Evolutionary conservation across 2,888 invertebrate species (phyloP).

Genomic region (Hemicrepidius hirtus): DNA sequence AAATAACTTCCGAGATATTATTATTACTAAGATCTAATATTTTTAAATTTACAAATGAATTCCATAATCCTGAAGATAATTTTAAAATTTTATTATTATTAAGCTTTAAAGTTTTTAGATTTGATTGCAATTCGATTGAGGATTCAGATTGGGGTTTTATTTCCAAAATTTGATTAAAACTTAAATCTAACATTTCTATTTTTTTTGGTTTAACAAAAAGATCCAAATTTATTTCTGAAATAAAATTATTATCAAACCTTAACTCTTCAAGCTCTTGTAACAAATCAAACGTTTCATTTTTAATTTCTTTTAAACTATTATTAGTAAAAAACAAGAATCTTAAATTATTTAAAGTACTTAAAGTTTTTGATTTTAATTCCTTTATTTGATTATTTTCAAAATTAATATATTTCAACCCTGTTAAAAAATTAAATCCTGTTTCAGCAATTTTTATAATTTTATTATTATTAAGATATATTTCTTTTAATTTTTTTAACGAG

Average conservation of each 20-base stretch:
- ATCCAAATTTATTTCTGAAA: neutral
- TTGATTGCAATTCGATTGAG: neutral
- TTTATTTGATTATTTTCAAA: too few relatives aligned
- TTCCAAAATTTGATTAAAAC: neutral
- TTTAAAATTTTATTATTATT: neutral
- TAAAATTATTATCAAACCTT: neutral
- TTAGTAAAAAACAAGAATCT: neutral
- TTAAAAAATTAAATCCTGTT: neutral
- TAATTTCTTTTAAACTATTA: neutral
- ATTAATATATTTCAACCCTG: neutral
- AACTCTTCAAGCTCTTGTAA: neutral
- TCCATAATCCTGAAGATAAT: neutral
- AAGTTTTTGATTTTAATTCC: too few relatives aligned
- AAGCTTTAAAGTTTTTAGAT: neutral
- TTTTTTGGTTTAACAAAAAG: neutral
- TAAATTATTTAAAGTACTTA: neutral
- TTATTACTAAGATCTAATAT: neutral
- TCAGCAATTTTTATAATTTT: neutral
- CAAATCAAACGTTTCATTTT: neutral
- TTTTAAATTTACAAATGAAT: neutral
- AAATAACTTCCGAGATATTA: neutral
- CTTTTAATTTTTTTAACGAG: neutral
- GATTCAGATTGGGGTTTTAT: neutral
- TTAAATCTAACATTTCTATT: neutral
- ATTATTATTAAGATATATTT: slow-evolving; percentile 1